phyloP scores from a whole-genome alignment of 2,797 vertebrate genomes.

The Thaleichthys pacificus region DNA sequence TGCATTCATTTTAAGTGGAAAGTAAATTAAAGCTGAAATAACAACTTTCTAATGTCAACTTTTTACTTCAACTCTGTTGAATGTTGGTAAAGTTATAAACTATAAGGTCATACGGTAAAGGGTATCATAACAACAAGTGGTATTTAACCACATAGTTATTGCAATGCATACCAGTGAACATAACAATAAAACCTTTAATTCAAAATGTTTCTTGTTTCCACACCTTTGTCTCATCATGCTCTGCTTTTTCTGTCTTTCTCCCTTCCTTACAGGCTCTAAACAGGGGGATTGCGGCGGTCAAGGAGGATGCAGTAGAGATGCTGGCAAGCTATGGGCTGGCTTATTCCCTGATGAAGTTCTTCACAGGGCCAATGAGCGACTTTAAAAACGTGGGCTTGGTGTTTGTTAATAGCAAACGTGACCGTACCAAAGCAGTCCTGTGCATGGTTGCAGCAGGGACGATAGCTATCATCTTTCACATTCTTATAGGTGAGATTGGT shows the following conservation, averaged over 20 bases:
- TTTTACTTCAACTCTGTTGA: too few relatives aligned
- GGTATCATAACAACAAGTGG: neutral
- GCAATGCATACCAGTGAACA: neutral
- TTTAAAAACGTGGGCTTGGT: constrained; percentile 99
- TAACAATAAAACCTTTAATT: neutral
- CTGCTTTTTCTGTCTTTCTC: constrained; percentile 16
- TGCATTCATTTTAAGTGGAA: too few relatives aligned
- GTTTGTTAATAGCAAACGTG: constrained; percentile 94
- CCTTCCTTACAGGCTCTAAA: constrained; percentile 87
- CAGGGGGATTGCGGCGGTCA: constrained; percentile 94
- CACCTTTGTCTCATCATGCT: neutral
- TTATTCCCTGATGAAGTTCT: constrained; percentile 99
- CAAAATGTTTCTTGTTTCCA: too few relatives aligned
- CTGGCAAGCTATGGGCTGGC: constrained; percentile 98
- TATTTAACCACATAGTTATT: neutral
- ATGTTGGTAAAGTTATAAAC: too few relatives aligned
- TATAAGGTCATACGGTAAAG: too few relatives aligned
- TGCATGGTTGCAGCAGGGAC: constrained; percentile 93
- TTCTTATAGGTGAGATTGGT: constrained; percentile 79
- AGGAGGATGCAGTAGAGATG: constrained; percentile 95
- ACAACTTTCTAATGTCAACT: neutral
- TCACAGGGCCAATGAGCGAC: constrained; percentile 99
- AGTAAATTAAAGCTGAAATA: neutral
- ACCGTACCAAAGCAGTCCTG: constrained; percentile 91
- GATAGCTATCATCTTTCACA: constrained; percentile 89